These are phyloP conservation scores for Trypoxylon attenuatum DNA, from an alignment of 2,888 invertebrate genomes.

Conservation along the genomic window DNA sequence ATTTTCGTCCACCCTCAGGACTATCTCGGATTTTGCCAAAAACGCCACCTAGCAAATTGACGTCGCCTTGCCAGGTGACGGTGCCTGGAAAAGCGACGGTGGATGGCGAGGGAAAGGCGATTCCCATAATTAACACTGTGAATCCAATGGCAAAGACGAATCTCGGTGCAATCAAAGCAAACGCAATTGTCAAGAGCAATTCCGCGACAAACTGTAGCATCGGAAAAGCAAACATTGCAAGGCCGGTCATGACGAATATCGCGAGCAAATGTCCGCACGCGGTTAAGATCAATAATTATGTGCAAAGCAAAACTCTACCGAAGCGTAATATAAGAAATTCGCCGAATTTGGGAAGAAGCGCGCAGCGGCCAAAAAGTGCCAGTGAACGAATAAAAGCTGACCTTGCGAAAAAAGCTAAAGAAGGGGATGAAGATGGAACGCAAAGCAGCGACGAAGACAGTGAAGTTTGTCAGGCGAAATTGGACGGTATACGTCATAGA, in stretches of 20 bases:
- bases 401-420: slow-evolving; percentile 44
- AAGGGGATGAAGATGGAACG: slow-evolving; percentile 53
- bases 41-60: slow-evolving; percentile 65
- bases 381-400: slow-evolving; percentile 55
- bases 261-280: slow-evolving; percentile 66
- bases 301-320: slow-evolving; percentile 67
- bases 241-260: slow-evolving; percentile 60
- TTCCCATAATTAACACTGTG: slow-evolving; percentile 64
- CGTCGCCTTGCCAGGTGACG: slow-evolving; percentile 67
- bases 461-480: slow-evolving; percentile 81
- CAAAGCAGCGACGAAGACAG: slow-evolving; percentile 78
- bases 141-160: slow-evolving; percentile 66
- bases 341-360: slow-evolving; percentile 63
- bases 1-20: slow-evolving; percentile 77
- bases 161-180: slow-evolving; percentile 58
- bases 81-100: slow-evolving; percentile 58
- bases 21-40: slow-evolving; percentile 65
- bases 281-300: slow-evolving; percentile 71
- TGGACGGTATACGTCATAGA: slow-evolving; percentile 80
- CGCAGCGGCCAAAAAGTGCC: slow-evolving; percentile 58
- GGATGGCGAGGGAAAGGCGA: slow-evolving; percentile 62
- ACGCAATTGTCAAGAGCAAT: slow-evolving; percentile 63
- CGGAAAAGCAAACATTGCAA: slow-evolving; percentile 63
- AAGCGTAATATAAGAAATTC: slow-evolving; percentile 62
- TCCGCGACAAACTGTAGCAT: slow-evolving; percentile 64